Percentiles rank a stretch among this genome's conserved stretches.
These are phyloP conservation scores for Knipowitschia caucasica DNA, from an alignment of 2,797 vertebrate genomes.

Conservation along the genomic window DNA sequence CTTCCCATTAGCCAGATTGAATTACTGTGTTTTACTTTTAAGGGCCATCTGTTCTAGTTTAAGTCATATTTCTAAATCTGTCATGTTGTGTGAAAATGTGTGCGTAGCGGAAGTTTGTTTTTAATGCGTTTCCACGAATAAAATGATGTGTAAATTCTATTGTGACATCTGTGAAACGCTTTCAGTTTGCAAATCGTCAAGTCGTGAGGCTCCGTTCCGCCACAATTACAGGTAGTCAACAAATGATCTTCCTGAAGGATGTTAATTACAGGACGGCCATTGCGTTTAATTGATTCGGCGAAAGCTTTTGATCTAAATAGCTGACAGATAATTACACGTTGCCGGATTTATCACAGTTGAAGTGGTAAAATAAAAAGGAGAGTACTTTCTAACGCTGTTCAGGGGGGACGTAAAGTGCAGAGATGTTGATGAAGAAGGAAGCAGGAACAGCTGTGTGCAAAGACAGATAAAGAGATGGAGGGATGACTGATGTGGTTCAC, in stretches of 20 bases:
- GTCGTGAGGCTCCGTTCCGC: conserved; percentile 15
- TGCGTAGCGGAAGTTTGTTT: conserved; percentile 46
- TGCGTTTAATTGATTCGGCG: conserved; percentile 20
- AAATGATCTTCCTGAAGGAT: conserved; percentile 27
- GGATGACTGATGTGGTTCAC: conserved; percentile 49
- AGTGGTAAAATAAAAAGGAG: conserved; percentile 24
- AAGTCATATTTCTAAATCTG: conserved; percentile 74
- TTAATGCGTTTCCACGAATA: conserved; percentile 48
- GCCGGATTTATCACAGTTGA: conserved; percentile 21
- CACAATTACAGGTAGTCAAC: conserved; percentile 18
- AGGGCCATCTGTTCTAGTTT: conserved; percentile 78
- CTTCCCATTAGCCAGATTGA: conserved; percentile 78
- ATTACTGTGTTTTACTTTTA: conserved; percentile 78
- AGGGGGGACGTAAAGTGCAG: conserved; percentile 16
- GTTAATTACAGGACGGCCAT: conserved; percentile 30
- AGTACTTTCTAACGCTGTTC: conserved; percentile 18
- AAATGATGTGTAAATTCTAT: conserved; percentile 54
- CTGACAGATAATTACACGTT: conserved; percentile 24
- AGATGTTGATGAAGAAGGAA: conserved; percentile 22
- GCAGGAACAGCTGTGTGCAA: conserved; percentile 29
- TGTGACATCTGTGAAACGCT: conserved; percentile 53
- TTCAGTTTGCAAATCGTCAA: conserved; percentile 37
- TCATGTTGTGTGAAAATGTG: conserved; percentile 48
- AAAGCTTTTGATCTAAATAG: conserved; percentile 16
- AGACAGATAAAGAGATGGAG: conserved; percentile 41